Evolutionary conservation across 2,797 vertebrate species (phyloP), one percentile per base, ranked within the genome.

Genomic region (Argya squamiceps): DNA sequence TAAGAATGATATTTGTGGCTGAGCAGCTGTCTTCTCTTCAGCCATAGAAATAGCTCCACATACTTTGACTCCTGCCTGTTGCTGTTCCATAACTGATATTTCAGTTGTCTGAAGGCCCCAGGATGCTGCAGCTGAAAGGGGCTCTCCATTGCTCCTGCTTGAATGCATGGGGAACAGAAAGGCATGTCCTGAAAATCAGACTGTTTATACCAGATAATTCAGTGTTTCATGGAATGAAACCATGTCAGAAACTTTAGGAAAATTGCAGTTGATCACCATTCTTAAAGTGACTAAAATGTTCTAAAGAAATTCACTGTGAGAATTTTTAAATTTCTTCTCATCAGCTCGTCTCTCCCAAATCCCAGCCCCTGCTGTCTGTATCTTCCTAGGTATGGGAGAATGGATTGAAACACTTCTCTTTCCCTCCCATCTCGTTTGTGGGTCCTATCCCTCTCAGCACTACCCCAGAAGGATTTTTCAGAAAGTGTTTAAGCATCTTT

Each of bases 11-110:
- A 76, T 70, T 93, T 88, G 88, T 90, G 74, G 77, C 67, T 87
- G 59, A 70, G 65, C 68, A 83, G 59, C 74, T 93, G 85, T 63
- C 80, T 56, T 76, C 74, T 95, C 65, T 84, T 70, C 74, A 94
- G 82, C n/a, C 56, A 63, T 9, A 74, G 85, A 94, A 93, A 92
- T 78, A 93, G 83, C 73, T 84, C 52, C 52, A 67, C 62, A 69
- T 30, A 37, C 52, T 84, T 84, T 81, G 47, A 74, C 14, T 92
- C 52, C 70, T 91, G 79, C 59, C 69, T 94, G 52, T 32, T 92
- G 87, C 87, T 88, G 58, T 20, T 84, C 76, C 76, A 8, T 36
- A 55, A 75, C 17, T 85, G 93, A 2, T 49, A 78, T 36, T 89
- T 88, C 69, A 60, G 73, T 81, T 73, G 47, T 70, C 46, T 70